Percentiles rank a stretch among this genome's conserved stretches.
These are phyloP conservation scores for Chloroceryle amazona DNA, from an alignment of 2,797 vertebrate species.

Conservation along the genomic window DNA sequence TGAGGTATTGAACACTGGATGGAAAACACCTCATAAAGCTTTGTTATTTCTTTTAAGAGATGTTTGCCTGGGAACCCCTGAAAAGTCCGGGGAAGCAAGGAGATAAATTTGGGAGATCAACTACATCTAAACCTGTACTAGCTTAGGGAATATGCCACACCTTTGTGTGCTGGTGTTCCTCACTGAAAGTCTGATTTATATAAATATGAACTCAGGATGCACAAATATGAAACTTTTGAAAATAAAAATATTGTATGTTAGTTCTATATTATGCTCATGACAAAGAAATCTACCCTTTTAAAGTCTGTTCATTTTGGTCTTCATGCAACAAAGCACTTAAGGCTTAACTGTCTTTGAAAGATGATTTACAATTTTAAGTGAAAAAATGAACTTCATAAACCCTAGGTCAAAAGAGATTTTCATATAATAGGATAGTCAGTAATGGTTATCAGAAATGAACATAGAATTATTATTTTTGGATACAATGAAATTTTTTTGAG, in stretches of 20 bases:
- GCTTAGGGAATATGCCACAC: not conserved
- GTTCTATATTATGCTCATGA: not conserved
- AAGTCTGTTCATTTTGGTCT: not conserved
- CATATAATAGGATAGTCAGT: not conserved
- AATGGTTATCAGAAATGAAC: not conserved
- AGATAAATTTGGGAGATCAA: not conserved
- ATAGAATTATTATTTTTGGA: not conserved
- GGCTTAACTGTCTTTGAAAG: not conserved
- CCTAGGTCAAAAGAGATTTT: not conserved
- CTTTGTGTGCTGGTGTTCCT: not conserved
- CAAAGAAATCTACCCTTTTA: not conserved
- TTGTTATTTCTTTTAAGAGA: not conserved
- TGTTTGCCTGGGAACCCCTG: not conserved
- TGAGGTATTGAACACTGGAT: not conserved
- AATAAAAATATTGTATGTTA: not conserved
- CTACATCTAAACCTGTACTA: not conserved
- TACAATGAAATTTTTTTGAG: not conserved
- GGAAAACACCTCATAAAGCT: too few relatives aligned
- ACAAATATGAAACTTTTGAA: not conserved
- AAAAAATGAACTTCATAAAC: not conserved
- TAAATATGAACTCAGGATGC: not conserved
- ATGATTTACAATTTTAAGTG: not conserved
- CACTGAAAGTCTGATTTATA: not conserved
- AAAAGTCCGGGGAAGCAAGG: not conserved
- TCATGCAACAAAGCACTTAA: not conserved